Evolutionary conservation across 2,797 vertebrate species (phyloP).

Genomic region (Vireo griseus): DNA sequence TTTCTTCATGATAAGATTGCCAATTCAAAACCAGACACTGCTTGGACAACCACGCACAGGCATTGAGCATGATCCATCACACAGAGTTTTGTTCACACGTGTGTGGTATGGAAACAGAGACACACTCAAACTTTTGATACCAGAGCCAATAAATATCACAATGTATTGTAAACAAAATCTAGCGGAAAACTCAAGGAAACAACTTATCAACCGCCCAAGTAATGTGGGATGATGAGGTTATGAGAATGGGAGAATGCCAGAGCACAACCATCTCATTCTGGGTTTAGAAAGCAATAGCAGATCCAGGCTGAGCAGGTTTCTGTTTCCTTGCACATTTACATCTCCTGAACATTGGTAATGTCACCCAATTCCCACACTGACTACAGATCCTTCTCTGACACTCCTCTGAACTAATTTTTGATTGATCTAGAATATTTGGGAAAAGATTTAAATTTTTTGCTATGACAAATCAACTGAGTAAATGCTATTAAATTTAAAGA

Average conservation of each 20-base stretch:
- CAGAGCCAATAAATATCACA: background rate
- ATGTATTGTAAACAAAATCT: background rate
- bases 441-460: background rate
- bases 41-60: background rate
- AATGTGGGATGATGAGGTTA: background rate
- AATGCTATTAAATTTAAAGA: background rate
- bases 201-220: background rate
- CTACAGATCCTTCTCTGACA: background rate
- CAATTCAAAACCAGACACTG: slow-evolving; percentile 23
- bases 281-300: background rate
- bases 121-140: background rate
- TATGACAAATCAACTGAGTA: background rate
- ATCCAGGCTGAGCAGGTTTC: background rate
- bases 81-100: background rate
- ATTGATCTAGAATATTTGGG: background rate
- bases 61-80: background rate
- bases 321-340: background rate
- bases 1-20: slow-evolving; percentile 60
- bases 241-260: background rate
- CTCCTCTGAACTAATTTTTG: background rate
- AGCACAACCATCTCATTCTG: background rate
- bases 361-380: background rate
- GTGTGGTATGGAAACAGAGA: background rate
- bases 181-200: background rate
- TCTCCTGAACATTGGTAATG: background rate